Evolutionary conservation across 2,113 vertebrate species (phyloP), one percentile per base, ranked within the genome.

Genomic region (Hystrix brachyura): DNA sequence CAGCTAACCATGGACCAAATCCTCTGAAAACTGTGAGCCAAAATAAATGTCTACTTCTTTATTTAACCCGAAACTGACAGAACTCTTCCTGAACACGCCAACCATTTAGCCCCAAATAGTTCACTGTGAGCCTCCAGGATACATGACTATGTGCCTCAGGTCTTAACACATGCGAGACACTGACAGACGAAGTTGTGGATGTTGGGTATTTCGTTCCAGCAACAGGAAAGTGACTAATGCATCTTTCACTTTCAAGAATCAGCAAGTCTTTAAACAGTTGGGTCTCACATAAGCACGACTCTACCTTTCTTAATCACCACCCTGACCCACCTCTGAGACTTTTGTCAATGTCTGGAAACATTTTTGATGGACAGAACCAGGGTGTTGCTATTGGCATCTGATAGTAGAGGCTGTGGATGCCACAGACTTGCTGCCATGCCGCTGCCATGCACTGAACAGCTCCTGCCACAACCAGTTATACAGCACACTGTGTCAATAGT

Each of bases 61-160:
- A n/a, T n/a, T 93, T 94, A 97, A 71, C 34, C 48, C 57, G 94
- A 81, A 87, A 71, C 2, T 60, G 94, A 84, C 64, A 95, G 59
- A 62, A 60, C 79, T 64, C 83, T 92, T 90, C 55, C 76, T 86
- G 82, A 79, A 92, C 43, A 48, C 21, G 93, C 34, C 55, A 38
- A 95, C 59, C 82, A 25, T 80, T 90, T 34, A 43, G 3, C 72
- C 67, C 59, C 72, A 89, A 86, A 91, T 93, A 96, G 91, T 90
- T 94, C 46, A 91, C 25, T 23, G 0, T 62, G 18, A 74, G 64
- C 67, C 92, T 79, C 81, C 51, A 51, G 76, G 80, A 97, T 67
- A 71, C 69, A 5, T 53, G 86, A 79, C 10, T 87, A 48, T 85
- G 46, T 80, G 72, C 46, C 62, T 96, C 53, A 8, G 84, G 38